phyloP scores from a whole-genome alignment of 2,113 vertebrate species.

The rabbit (Oryctolagus cuniculus) region mOryCun1.1 NC_091440.1:6343501-6344000 shows the following conservation, averaged over 20 bases:
- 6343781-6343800: too few species aligned
- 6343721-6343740: background rate
- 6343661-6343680: too few species aligned
- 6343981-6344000: slow-evolving; percentile 64
- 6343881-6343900: fast-evolving
- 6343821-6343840: background rate
- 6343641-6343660: background rate
- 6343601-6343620: too few species aligned
- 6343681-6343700: background rate
- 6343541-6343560: background rate
- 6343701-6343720: background rate
- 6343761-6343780: background rate
- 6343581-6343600: background rate
- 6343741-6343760: fast-evolving
- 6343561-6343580: background rate
- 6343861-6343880: background rate
- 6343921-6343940: background rate
- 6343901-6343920: background rate
- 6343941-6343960: background rate
- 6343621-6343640: background rate
- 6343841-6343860: too few species aligned
- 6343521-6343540: too few species aligned
- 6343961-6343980: slow-evolving; percentile 9
- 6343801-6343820: fast-evolving
- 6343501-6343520: background rate